phyloP scores from a whole-genome alignment of 1,140 invertebrate genomes.

The Zaprionus taronus region DNA sequence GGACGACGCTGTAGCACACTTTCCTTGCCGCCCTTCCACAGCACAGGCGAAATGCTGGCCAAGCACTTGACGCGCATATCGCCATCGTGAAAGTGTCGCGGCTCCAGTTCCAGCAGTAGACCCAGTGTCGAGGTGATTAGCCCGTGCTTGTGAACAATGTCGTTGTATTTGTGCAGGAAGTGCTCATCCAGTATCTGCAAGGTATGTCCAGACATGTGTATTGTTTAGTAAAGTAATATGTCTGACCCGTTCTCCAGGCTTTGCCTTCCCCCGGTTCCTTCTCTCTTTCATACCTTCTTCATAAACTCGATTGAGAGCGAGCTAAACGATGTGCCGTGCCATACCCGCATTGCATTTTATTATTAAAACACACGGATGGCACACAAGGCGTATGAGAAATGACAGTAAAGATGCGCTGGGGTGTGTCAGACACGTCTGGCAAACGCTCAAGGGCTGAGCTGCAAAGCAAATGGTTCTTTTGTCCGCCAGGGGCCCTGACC shows the following conservation, averaged over 20 bases:
- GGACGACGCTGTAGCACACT: constrained; percentile 85
- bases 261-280: neutral
- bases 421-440: constrained; percentile 74
- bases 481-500: constrained; percentile 30
- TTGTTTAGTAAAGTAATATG: constrained; percentile 31
- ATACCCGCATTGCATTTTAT: constrained; percentile 45
- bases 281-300: neutral
- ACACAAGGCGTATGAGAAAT: constrained; percentile 60
- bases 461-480: constrained; percentile 53
- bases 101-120: constrained; percentile 85
- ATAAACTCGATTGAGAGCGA: constrained; percentile 36
- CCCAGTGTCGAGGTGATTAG: constrained; percentile 86
- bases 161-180: constrained; percentile 85
- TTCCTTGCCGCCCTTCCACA: constrained; percentile 86
- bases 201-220: constrained; percentile 23
- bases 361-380: constrained; percentile 56
- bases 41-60: constrained; percentile 86
- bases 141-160: constrained; percentile 85
- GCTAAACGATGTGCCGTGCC: constrained; percentile 46
- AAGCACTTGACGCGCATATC: constrained; percentile 87
- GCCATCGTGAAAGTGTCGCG: constrained; percentile 85
- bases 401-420: constrained; percentile 36
- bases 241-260: neutral
- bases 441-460: constrained; percentile 47
- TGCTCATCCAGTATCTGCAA: constrained; percentile 85